phyloP scores from a whole-genome alignment of 2,797 vertebrate species.

The Syncerus caffer region DNA sequence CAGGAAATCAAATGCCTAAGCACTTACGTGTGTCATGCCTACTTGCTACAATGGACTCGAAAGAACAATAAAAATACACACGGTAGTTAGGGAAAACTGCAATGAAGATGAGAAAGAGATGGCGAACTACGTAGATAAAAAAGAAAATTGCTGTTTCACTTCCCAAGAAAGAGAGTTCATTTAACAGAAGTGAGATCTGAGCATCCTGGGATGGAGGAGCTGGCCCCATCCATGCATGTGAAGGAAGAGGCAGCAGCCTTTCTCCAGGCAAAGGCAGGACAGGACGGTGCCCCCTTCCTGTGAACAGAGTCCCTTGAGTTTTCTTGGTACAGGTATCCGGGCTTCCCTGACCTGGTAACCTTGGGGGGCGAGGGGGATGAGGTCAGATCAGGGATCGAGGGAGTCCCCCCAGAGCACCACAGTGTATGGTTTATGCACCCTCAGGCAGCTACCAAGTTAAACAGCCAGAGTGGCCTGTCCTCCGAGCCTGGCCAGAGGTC shows the following conservation, averaged over 20 bases:
- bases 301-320: background rate
- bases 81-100: background rate
- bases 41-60: background rate
- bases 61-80: background rate
- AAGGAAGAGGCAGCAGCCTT: background rate
- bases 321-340: background rate
- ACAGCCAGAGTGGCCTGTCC: background rate
- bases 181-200: background rate
- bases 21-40: background rate
- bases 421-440: no score
- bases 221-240: background rate
- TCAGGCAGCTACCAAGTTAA: background rate
- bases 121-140: rapidly evolving
- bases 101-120: background rate
- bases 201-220: background rate
- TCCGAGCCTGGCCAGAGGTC: background rate
- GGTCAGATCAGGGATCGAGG: background rate
- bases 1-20: background rate
- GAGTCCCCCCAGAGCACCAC: no score
- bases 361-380: background rate
- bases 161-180: background rate
- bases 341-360: background rate
- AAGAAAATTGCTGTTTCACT: background rate
- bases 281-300: background rate
- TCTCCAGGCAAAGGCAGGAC: background rate